Percentiles rank a stretch among this genome's conserved stretches.
phyloP scores from a whole-genome alignment of 2,888 invertebrate species.

The Ethmia dodecea region DNA sequence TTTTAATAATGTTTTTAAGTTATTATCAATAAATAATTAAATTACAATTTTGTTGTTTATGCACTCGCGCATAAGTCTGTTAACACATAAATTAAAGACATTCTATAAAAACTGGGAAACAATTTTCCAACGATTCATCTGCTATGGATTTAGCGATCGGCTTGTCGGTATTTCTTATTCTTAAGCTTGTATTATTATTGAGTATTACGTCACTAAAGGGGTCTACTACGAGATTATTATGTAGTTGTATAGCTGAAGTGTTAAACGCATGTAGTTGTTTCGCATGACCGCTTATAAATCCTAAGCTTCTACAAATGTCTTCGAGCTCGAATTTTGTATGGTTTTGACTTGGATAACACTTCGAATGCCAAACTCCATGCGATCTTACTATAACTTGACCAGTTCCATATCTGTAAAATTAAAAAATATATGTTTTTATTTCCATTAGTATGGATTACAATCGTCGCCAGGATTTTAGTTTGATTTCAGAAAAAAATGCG shows the following conservation, averaged over 20 bases:
- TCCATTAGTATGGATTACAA: no score
- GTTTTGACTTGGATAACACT: conserved; percentile 78
- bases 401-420: conserved; percentile 65
- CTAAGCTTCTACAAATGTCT: conserved; percentile 79
- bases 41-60: no score
- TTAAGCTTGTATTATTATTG: conserved; percentile 55
- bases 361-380: conserved; percentile 84
- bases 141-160: conserved; percentile 53
- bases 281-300: conserved; percentile 77
- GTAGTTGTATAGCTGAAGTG: conserved; percentile 27
- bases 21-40: no score
- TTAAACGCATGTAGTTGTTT: conserved; percentile 42
- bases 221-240: conserved; percentile 47
- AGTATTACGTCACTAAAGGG: conserved; percentile 51
- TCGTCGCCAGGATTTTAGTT: not conserved
- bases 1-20: no score
- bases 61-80: no score
- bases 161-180: conserved; percentile 49
- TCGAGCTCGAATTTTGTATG: conserved; percentile 75
- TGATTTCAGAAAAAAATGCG: not conserved
- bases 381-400: conserved; percentile 82
- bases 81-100: conserved; percentile 42
- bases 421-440: not conserved
- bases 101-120: conserved; percentile 68
- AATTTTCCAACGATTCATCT: conserved; percentile 38